phyloP scores from a whole-genome alignment of 2,797 vertebrate genomes.

The Amphiprion clarkii region DNA sequence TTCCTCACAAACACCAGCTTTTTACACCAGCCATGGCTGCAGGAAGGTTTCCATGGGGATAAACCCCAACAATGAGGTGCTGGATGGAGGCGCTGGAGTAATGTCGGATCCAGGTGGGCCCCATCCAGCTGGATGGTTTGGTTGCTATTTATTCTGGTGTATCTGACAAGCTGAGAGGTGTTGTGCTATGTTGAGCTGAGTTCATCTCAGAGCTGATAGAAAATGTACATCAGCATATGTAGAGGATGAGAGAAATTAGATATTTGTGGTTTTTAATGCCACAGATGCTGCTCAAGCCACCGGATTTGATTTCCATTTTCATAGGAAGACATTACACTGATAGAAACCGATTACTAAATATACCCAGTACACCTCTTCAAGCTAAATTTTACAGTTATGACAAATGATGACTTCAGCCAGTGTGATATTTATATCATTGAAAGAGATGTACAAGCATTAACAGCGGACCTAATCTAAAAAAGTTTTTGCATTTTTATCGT shows the following conservation, averaged over 20 bases:
- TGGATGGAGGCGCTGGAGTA: slow-evolving; percentile 42
- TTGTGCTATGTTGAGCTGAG: slow-evolving; percentile 20
- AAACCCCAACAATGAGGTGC: slow-evolving; percentile 57
- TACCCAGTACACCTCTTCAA: too few relatives aligned
- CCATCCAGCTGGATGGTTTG: slow-evolving; percentile 64
- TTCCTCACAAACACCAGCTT: slow-evolving; percentile 63
- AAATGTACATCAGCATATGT: slow-evolving; percentile 1
- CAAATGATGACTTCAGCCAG: too few relatives aligned
- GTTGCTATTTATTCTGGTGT: slow-evolving; percentile 45
- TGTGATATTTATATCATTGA: too few relatives aligned
- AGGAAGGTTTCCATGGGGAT: slow-evolving; percentile 70
- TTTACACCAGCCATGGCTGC: slow-evolving; percentile 51
- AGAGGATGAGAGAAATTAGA: not conserved
- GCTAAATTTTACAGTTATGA: too few relatives aligned
- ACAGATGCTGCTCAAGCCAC: too few relatives aligned
- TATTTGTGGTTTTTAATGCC: too few relatives aligned
- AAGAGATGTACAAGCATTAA: too few relatives aligned
- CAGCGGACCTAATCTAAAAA: too few relatives aligned
- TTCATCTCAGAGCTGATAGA: slow-evolving; percentile 10
- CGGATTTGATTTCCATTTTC: too few relatives aligned
- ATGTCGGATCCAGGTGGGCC: slow-evolving; percentile 58
- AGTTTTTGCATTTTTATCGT: too few relatives aligned
- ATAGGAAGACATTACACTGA: too few relatives aligned
- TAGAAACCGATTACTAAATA: too few relatives aligned
- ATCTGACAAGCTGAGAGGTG: slow-evolving; percentile 34